Percentiles rank a stretch among this genome's conserved stretches.
Conservation (phyloP, 2,888 invertebrate genomes). For the Ophion costatus region DNA sequence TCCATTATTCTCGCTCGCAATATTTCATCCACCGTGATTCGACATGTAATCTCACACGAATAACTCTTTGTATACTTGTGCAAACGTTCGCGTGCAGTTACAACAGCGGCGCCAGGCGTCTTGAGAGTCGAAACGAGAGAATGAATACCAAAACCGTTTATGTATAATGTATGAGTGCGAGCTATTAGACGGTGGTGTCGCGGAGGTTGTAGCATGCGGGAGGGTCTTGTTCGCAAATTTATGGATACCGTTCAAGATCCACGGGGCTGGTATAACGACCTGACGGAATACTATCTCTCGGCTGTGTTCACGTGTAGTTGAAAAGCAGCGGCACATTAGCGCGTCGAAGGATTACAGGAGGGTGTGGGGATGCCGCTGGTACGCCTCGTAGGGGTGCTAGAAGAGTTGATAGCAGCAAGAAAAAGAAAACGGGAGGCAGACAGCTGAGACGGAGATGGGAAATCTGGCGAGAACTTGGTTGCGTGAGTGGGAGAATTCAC, state of each 20-base stretch:
- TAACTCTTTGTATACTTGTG: slow-evolving; percentile 19
- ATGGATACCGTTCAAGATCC: slow-evolving; percentile 68
- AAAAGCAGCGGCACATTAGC: slow-evolving; percentile 54
- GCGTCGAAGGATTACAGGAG: slow-evolving; percentile 28
- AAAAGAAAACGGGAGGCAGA: slow-evolving; percentile 12
- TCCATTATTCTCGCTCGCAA: not conserved
- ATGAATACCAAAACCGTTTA: slow-evolving; percentile 69
- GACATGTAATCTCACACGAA: slow-evolving; percentile 20
- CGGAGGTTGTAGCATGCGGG: slow-evolving; percentile 11
- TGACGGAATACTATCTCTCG: slow-evolving; percentile 50
- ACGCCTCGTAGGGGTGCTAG: slow-evolving; percentile 9
- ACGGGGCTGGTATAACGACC: slow-evolving; percentile 59
- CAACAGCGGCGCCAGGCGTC: slow-evolving; percentile 49
- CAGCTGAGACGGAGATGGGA: slow-evolving; percentile 27
- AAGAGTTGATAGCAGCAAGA: slow-evolving; percentile 31
- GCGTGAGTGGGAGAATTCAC: slow-evolving; percentile 36
- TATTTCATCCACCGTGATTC: slow-evolving; percentile 12
- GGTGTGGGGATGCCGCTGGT: slow-evolving; percentile 38
- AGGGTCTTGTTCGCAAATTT: slow-evolving; percentile 65
- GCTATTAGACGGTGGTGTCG: slow-evolving; percentile 68
- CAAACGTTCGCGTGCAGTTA: slow-evolving; percentile 35
- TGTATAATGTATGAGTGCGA: slow-evolving; percentile 69
- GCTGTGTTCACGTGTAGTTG: slow-evolving; percentile 31
- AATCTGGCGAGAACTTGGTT: slow-evolving; percentile 34
- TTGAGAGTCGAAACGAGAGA: slow-evolving; percentile 58